phyloP scores from a whole-genome alignment of 2,888 invertebrate genomes.

The Pteria penguin region DNA sequence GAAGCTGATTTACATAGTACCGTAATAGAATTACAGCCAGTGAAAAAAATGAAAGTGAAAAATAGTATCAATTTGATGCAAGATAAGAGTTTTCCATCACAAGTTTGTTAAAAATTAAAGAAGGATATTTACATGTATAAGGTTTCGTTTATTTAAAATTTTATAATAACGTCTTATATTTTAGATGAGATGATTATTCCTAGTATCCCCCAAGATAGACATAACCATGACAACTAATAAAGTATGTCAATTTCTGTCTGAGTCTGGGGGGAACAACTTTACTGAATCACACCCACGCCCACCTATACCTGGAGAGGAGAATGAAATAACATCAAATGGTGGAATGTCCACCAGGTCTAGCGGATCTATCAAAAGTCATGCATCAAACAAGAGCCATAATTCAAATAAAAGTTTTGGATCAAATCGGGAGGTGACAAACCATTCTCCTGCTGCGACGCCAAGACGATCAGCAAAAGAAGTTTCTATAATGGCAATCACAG shows the following conservation, averaged over 20 bases:
- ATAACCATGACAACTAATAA: constrained; percentile 64
- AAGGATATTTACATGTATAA: too few relatives aligned
- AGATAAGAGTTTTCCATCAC: too few relatives aligned
- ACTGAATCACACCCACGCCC: constrained; percentile 77
- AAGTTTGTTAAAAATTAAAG: too few relatives aligned
- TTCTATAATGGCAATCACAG: constrained; percentile 42
- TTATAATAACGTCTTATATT: too few relatives aligned
- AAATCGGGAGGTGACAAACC: constrained; percentile 67
- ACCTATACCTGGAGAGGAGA: constrained; percentile 79
- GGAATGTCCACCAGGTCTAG: constrained; percentile 76
- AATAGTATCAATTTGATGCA: too few relatives aligned
- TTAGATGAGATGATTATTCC: constrained; percentile 17
- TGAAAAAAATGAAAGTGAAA: too few relatives aligned
- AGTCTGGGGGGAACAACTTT: constrained; percentile 77
- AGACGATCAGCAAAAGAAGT: constrained; percentile 75
- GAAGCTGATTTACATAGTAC: too few relatives aligned
- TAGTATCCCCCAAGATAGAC: constrained; percentile 4
- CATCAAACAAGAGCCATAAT: constrained; percentile 58
- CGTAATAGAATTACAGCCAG: too few relatives aligned
- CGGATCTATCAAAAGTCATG: constrained; percentile 75
- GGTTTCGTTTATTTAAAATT: too few relatives aligned
- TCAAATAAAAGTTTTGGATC: constrained; percentile 68
- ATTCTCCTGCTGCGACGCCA: constrained; percentile 76
- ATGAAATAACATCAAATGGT: constrained; percentile 77
- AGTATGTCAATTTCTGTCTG: constrained; percentile 73